Conservation (phyloP, 2,797 vertebrate species). For the Tangara arthus region DNA sequence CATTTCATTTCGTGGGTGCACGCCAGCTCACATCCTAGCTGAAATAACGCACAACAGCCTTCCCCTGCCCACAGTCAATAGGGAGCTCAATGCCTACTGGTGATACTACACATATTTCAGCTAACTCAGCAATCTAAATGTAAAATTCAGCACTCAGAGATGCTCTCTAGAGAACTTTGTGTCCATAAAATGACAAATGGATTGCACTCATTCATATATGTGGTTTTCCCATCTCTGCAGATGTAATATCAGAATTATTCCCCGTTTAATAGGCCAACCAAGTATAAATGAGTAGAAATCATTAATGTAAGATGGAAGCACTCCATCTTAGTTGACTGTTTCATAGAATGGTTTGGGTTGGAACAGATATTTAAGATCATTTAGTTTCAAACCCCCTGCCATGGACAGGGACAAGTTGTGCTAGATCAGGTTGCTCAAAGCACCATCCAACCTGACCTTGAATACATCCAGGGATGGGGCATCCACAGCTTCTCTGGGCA, state of each 20-base stretch:
- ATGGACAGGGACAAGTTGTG: too few relatives aligned
- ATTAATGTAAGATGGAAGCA: neutral
- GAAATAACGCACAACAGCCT: neutral
- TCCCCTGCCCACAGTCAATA: neutral
- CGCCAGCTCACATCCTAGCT: neutral
- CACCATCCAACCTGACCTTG: accelerated
- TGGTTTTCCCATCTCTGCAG: constrained; percentile 36
- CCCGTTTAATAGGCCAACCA: constrained; percentile 16
- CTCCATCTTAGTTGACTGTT: constrained; percentile 16
- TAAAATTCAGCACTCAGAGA: constrained; percentile 43
- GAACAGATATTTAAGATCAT: neutral
- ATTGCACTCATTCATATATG: neutral
- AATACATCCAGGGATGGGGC: neutral
- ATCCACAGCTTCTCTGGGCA: neutral
- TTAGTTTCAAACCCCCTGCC: neutral
- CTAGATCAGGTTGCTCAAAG: neutral
- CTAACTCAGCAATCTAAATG: constrained; percentile 46
- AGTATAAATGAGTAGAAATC: constrained; percentile 3
- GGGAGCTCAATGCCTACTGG: constrained; percentile 10
- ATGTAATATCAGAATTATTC: constrained; percentile 6
- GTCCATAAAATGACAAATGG: constrained; percentile 40
- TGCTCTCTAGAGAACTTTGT: constrained; percentile 6
- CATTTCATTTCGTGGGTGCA: neutral
- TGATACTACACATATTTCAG: constrained; percentile 21
- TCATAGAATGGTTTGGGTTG: neutral